Base-by-base conservation (phyloP, 2,113 vertebrate species). In the Gambusia holbrooki region DNA sequence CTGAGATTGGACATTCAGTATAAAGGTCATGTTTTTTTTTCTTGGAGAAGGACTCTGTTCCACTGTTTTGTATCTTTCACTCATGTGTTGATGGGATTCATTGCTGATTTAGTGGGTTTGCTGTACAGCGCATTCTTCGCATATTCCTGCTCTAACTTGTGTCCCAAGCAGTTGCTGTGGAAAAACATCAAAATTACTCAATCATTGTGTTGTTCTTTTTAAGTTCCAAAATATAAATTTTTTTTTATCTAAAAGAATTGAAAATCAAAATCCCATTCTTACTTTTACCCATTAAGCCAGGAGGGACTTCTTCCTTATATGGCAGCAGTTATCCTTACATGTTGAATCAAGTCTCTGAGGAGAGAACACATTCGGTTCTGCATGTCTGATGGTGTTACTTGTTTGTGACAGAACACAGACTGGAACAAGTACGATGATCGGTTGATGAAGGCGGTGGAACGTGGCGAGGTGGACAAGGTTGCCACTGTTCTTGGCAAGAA, bases 361-460 rank as follows among this genome's bases (percentile, higher is more conserved):
- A 29, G 42, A 62, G 42, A 35, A 60, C 22, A 32, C 13, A 10
- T 37, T 37, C 66, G 22, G 58, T n/a, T 27, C 32, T 48, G 27
- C 8, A 5, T 65, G 32, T 77, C 78, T 83, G 28, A 89, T 69
- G 1, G 8, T 61, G 42, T 25, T 8, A 13, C 5, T 22, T 58
- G 13, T 81, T 60, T 70, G 10, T 71, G 32, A 84, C 93, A 96
- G 92, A 96, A 95, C 86, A 93, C 96, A 35, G 98, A 99, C 90
- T 99, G 98, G 98, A 99, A 92, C 93, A 99, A 99, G 88, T 97
- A 99, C 0, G 98, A 99, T 62, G 98, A 99, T 74, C 95, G 97
- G 91, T 62, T 99, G 81, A 98, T 99, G 98, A 98, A 98, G 92
- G 97, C 98, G 6, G 98, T 98, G 58, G 98, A 99, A 37, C 95